phyloP scores from a whole-genome alignment of 1,140 invertebrate genomes.

The Protaetia brevitarsis region DNA sequence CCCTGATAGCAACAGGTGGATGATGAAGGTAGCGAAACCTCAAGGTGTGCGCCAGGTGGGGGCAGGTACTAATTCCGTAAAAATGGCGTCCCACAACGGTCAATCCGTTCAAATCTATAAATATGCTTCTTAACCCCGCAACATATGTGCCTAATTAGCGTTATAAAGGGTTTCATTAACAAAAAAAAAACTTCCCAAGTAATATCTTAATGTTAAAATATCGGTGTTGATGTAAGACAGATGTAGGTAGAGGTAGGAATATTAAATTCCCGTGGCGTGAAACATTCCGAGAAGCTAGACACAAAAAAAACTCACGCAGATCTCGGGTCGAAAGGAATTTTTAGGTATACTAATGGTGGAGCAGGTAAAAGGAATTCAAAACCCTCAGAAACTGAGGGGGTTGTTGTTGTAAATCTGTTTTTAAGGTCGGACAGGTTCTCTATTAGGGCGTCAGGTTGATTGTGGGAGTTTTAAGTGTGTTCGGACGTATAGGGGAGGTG shows the following conservation, averaged over 20 bases:
- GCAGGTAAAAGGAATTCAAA: slow-evolving; percentile 5
- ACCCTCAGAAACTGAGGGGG: neutral
- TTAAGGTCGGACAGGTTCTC: slow-evolving; percentile 20
- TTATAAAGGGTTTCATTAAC: neutral
- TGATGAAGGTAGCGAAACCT: neutral
- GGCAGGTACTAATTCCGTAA: neutral
- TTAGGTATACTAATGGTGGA: neutral
- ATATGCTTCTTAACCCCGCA: neutral
- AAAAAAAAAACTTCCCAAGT: neutral
- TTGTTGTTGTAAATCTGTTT: slow-evolving; percentile 10
- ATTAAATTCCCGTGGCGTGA: neutral
- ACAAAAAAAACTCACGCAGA: neutral
- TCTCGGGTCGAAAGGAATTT: slow-evolving; percentile 11
- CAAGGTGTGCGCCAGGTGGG: slow-evolving; percentile 17
- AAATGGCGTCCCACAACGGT: neutral
- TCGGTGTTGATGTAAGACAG: slow-evolving; percentile 19
- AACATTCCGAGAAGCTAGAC: neutral
- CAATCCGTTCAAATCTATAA: neutral
- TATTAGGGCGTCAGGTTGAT: slow-evolving; percentile 20
- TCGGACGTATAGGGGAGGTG: slow-evolving; percentile 14
- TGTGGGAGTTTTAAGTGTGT: too few relatives aligned
- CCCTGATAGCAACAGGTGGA: slow-evolving; percentile 19
- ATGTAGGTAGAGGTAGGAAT: slow-evolving; percentile 17
- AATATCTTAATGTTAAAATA: slow-evolving; percentile 1
- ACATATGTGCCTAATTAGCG: slow-evolving; percentile 1